These are phyloP conservation scores for Nyctibius grandis DNA, from an alignment of 2,797 vertebrate species.

Conservation along the genomic window DNA sequence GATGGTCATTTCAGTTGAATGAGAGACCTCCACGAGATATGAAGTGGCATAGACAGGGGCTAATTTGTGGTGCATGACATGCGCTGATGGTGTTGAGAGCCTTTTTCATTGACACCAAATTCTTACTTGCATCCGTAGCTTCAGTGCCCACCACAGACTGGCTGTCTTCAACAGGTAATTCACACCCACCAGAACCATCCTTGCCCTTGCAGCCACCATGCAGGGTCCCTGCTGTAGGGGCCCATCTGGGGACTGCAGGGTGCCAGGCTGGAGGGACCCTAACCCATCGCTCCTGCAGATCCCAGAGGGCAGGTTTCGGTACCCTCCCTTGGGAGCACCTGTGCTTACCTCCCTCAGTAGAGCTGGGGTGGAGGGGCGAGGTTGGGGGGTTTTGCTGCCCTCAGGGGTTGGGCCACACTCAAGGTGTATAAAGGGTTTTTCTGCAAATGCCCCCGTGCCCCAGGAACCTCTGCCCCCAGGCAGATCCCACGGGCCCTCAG, in stretches of 20 bases:
- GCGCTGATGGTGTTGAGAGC: fast-evolving
- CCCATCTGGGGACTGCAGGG: fast-evolving
- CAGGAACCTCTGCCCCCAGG: no score
- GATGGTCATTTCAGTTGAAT: neutral
- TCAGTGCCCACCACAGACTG: fast-evolving
- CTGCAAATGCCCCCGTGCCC: neutral
- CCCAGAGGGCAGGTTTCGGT: neutral
- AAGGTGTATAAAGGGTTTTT: neutral
- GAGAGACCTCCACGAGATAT: fast-evolving
- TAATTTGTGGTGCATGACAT: neutral
- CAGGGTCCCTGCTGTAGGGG: neutral
- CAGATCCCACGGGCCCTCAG: no score
- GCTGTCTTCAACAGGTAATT: neutral
- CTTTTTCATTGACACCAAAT: neutral
- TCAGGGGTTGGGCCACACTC: neutral
- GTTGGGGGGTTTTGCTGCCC: no score
- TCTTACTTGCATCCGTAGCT: fast-evolving
- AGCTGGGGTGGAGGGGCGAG: neutral
- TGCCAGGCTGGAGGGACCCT: neutral
- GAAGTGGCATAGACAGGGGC: neutral
- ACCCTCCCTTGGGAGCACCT: neutral
- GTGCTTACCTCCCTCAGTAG: neutral
- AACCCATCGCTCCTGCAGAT: neutral
- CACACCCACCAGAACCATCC: no score
- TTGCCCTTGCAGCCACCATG: no score